Base-by-base conservation (phyloP, 2,113 vertebrate genomes). In the Hippolais icterina region DNA sequence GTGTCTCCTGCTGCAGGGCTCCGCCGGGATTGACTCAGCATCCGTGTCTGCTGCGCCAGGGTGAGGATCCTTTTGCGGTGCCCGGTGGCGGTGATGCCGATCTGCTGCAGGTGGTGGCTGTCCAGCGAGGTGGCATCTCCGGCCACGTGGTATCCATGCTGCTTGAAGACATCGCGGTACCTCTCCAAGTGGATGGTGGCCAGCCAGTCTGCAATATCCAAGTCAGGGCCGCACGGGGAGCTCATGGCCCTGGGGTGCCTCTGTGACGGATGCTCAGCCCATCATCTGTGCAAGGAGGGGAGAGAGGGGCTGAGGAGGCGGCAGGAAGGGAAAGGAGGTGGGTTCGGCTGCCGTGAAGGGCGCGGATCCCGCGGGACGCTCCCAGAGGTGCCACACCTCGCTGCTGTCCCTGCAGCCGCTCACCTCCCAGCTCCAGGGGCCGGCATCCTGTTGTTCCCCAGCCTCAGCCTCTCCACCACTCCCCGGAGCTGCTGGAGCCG, bases 11-110 rank as follows among this genome's bases (percentile, higher is more conserved):
- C 86, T 46, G 83, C 2, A 0, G 39, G 33, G 54, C 15, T 42
- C 3, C 18, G 52, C 47, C 12, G 91, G 91, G 83, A 86, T 25
- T 46, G 98, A 84, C 20, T n/a, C n/a, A 88, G 69, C 86, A 91
- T 8, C 54, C 18, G 89, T 0, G 93, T 97, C 66, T 98, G 97
- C 86, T 97, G 93, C 5, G 97, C 97, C 86, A 99, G 93, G 87
- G 98, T 98, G 47, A 99, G 96, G 93, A 99, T 99, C 86, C 99
- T 98, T 93, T 99, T 99, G 97, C 99, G 98, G 98, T 99, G 99
- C 85, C 99, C 99, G 0, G 99, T 99, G 90, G 99, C 99, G 0
- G 96, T 98, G 94, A 99, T 84, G 15, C 99, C 99, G 24, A 99
- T 96, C 93, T 97, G 98, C 94, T 98, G 98, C 91, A 99, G 95